Base-by-base conservation (phyloP, 35 echinoderm and acorn worm genomes). In the Heliocidaris erythrogramma region DNA sequence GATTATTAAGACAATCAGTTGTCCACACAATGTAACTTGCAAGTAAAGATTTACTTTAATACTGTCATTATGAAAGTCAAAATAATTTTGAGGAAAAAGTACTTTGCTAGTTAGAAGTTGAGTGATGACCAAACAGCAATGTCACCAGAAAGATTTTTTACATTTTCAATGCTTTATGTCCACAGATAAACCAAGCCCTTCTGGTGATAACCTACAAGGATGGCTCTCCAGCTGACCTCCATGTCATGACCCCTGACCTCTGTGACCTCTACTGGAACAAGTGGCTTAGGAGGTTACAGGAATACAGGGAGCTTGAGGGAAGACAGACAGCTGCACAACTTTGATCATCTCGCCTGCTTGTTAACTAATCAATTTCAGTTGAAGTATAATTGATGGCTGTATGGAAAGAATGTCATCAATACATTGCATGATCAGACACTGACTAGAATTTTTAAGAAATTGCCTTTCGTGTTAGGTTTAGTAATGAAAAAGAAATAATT, bases 171-270 rank as follows among this genome's bases (percentile, higher is more conserved):
- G 5, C n/a, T 0, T 0, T 89, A 2, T 89, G 12, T 89, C 31
- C 31, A 48, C 91, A 92, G 91, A 59, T 92, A 48, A 48, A 92
- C 13, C 47, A 92, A 59, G 91, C 91, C 2, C 50, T 92, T 32
- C 29, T 92, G 91, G 91, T 92, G 91, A 92, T 92, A 92, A 48
- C 91, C 29, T 92, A 92, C 91, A 92, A 92, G 30, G 91, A 92
- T 92, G 91, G 91, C 91, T 52, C 49, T 5, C 91, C 91, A 9
- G 91, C 91, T n/a, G 91, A 92, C 50, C n/a, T 92, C 91, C 91
- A 92, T 92, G 91, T 59, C 10, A 92, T 92, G 91, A 59, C 47
- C 91, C 13, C 91, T 92, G 91, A 92, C 24, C 91, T 92, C 13
- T 92, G 91, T 30, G 91, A 92, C 16, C n/a, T 52, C 18, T 92